Conservation (phyloP, 2,888 invertebrate species). For the Tetramorium bicarinatum region DNA sequence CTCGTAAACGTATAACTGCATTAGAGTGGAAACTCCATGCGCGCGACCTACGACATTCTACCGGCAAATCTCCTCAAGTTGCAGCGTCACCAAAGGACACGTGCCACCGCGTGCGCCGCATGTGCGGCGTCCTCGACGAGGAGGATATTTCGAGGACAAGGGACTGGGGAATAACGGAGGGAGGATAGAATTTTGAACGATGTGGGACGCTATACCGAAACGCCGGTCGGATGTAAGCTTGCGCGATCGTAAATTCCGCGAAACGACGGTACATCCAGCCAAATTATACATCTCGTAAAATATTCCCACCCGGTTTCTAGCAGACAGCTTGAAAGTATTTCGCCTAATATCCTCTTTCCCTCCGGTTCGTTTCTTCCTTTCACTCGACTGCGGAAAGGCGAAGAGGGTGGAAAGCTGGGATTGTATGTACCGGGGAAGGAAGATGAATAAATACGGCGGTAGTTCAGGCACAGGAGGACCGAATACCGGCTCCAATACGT, state of each 20-base stretch:
- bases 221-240: conserved; percentile 37
- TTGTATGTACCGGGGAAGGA: conserved; percentile 29
- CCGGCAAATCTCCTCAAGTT: conserved; percentile 59
- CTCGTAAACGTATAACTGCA: conserved; percentile 25
- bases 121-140: conserved; percentile 36
- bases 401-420: conserved; percentile 4
- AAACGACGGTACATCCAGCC: conserved; percentile 72
- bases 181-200: conserved; percentile 39
- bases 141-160: conserved; percentile 32
- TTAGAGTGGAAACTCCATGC: conserved; percentile 7
- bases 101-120: conserved; percentile 53
- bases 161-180: neutral
- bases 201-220: conserved; percentile 38
- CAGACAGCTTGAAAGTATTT: conserved; percentile 73
- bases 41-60: conserved; percentile 40
- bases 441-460: conserved; percentile 66
- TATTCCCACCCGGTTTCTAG: conserved; percentile 72
- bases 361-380: conserved; percentile 29
- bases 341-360: conserved; percentile 68
- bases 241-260: conserved; percentile 64
- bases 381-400: conserved; percentile 24
- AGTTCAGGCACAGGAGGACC: conserved; percentile 28
- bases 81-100: conserved; percentile 65
- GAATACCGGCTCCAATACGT: conserved; percentile 61
- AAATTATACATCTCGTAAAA: conserved; percentile 80